Evolutionary conservation across 2,888 invertebrate genomes (phyloP), one percentile per base, ranked within the genome.

Genomic region (Flexamia atlantica): DNA sequence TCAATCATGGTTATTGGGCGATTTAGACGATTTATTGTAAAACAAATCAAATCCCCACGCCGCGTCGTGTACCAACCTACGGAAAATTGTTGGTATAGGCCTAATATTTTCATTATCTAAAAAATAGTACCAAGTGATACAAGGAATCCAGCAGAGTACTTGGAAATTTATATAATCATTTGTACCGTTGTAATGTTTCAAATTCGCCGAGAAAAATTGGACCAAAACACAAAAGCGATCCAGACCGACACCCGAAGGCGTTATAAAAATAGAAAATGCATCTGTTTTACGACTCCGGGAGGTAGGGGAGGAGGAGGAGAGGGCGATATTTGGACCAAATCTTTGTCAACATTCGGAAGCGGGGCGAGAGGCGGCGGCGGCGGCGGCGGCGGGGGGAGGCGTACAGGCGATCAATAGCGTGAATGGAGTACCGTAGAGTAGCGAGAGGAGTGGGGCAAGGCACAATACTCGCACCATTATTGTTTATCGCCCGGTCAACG

Each of bases 321-420:
- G 53, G 14, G 30, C 23, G 68, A 68, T 36, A 72, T 72, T 40
- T 72, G 40, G 72, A 72, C 72, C 72, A 72, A 72, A 72, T 72
- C 72, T 72, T 32, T 40, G 72, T 72, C 72, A 72, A 72, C 72
- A 72, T 72, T 30, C 14, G 36, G 32, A 68, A 68, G n/a, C 68
- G 36, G 36, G 57, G 64, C 28, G 64, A 46, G 46, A 9, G 57
- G 57, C 23, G 57, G 57, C 30, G 53, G 53, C 57, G 79, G 79
- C 79, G n/a, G n/a, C 20, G 74, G 70, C n/a, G 57, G 64, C 28
- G 64, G 14, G 46, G 12, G 57, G 57, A 3, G 57, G 57, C 30
- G 53, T n/a, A n/a, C n/a, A n/a, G 74, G 14, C 25, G 79, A 79
- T 79, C 79, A 79, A 79, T 79, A 79, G n/a, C 12, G 10, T 79